Conservation (phyloP, 2,113 vertebrate species). For the Todiramphus chloris region DNA sequence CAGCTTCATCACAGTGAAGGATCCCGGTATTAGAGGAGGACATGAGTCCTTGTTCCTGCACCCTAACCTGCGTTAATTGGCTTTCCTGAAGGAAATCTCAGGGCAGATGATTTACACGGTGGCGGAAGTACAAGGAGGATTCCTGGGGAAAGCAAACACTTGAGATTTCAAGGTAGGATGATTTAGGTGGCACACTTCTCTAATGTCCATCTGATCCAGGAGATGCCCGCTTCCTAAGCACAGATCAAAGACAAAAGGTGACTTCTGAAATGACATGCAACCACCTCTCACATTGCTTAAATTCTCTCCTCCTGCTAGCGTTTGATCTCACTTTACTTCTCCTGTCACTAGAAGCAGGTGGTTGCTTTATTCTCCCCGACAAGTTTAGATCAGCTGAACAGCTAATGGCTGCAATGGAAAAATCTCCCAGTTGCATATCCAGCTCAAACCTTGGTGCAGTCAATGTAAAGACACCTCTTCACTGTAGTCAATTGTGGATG, state of each 20-base stretch:
- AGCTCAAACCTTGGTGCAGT: background rate
- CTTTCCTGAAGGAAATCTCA: conserved; percentile 32
- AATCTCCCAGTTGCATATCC: background rate
- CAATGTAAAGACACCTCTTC: background rate
- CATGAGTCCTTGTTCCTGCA: background rate
- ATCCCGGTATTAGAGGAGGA: background rate
- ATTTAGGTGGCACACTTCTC: conserved; percentile 65
- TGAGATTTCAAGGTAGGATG: conserved; percentile 72
- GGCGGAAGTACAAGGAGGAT: conserved; percentile 59
- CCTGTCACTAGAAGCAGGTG: conserved; percentile 54
- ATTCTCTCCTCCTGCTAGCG: conserved; percentile 51
- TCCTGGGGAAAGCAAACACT: conserved; percentile 72
- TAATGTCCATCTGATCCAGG: conserved; percentile 64
- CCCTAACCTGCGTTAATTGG: background rate
- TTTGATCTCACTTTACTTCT: conserved; percentile 60
- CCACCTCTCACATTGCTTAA: conserved; percentile 53
- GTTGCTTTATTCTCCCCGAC: conserved; percentile 42
- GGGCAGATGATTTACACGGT: conserved; percentile 18
- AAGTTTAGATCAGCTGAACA: conserved; percentile 44
- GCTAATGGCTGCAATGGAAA: background rate
- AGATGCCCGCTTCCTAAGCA: conserved; percentile 47
- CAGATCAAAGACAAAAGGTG: conserved; percentile 75
- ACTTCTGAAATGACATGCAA: conserved; percentile 69
- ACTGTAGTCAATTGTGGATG: background rate
- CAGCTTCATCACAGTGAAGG: background rate